Conservation (phyloP, 2,113 vertebrate genomes). For the Pungitius pungitius region DNA sequence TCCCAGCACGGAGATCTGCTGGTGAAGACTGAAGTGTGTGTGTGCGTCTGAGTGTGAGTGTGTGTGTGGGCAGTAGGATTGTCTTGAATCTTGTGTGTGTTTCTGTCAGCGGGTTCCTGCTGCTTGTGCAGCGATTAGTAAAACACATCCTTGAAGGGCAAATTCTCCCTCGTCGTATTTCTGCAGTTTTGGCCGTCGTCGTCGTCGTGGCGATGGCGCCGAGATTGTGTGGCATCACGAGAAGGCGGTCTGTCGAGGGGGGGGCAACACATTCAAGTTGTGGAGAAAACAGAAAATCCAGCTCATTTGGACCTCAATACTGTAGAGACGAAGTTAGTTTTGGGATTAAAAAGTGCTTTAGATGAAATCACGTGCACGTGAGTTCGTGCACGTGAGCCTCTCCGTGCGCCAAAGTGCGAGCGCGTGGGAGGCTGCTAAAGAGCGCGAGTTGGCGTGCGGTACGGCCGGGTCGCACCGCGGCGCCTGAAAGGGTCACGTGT, state of each 20-base stretch:
- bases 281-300: background rate
- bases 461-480: background rate
- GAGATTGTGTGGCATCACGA: background rate
- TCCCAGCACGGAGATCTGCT: slow-evolving; percentile 85
- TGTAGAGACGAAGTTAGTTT: too few relatives aligned
- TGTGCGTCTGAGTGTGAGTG: slow-evolving; percentile 73
- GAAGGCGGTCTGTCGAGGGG: background rate
- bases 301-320: too few relatives aligned
- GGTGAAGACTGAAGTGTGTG: slow-evolving; percentile 71
- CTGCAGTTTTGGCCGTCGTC: background rate
- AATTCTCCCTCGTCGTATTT: background rate
- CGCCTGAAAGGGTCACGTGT: background rate
- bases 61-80: slow-evolving; percentile 51
- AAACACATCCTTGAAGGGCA: background rate
- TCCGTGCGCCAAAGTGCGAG: slow-evolving; percentile 37
- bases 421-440: slow-evolving; percentile 56
- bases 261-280: background rate
- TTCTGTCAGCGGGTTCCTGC: background rate
- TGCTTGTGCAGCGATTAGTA: slow-evolving; percentile 1
- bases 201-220: background rate
- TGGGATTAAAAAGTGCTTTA: too few relatives aligned
- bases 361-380: slow-evolving; percentile 14
- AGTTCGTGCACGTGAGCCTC: slow-evolving; percentile 38
- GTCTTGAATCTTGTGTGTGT: slow-evolving; percentile 54
- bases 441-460: background rate